Conservation (phyloP, 2,888 invertebrate species). For the Crioceris asparagi region DNA sequence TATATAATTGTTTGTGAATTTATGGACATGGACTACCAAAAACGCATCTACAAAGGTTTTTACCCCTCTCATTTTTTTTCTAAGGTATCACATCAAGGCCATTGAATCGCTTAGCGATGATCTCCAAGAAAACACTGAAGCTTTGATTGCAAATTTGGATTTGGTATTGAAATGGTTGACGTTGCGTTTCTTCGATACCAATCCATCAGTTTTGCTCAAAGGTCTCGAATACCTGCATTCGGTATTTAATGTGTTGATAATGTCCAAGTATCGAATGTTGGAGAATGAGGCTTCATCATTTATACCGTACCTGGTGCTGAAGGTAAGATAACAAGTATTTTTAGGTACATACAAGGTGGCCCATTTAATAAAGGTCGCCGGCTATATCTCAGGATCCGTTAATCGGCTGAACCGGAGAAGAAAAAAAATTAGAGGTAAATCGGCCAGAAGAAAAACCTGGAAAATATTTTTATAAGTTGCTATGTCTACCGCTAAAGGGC, state of each 20-base stretch:
- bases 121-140: slow-evolving; percentile 62
- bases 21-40: neutral
- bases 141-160: slow-evolving; percentile 84
- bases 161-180: slow-evolving; percentile 94
- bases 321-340: slow-evolving; percentile 56
- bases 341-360: too few relatives aligned
- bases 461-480: too few relatives aligned
- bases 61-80: slow-evolving; percentile 6
- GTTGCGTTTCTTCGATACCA: slow-evolving; percentile 94
- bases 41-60: slow-evolving; percentile 3
- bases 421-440: too few relatives aligned
- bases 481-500: too few relatives aligned
- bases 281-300: slow-evolving; percentile 90
- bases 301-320: slow-evolving; percentile 87
- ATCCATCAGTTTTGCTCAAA: slow-evolving; percentile 91
- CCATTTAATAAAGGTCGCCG: too few relatives aligned
- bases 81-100: slow-evolving; percentile 92
- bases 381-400: too few relatives aligned
- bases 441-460: too few relatives aligned
- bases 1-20: too few relatives aligned
- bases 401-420: too few relatives aligned
- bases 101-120: slow-evolving; percentile 84
- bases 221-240: slow-evolving; percentile 84
- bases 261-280: slow-evolving; percentile 72
- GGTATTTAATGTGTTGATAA: slow-evolving; percentile 72